Conservation (phyloP, 2,797 vertebrate species). For the Myotis vivesi region DNA sequence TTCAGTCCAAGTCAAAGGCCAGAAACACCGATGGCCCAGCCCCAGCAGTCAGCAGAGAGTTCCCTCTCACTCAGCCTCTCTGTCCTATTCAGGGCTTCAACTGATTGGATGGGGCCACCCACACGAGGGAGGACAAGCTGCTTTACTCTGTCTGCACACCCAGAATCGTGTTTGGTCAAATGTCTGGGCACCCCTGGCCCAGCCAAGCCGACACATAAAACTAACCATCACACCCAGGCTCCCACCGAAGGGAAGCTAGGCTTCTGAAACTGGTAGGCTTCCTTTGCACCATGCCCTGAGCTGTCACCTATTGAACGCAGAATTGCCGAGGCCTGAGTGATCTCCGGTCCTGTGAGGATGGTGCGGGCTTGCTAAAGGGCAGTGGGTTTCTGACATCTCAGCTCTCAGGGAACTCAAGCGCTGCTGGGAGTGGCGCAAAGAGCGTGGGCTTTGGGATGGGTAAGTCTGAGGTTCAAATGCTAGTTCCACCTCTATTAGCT, state of each 20-base stretch:
- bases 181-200: background rate
- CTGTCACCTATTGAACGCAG: background rate
- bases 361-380: background rate
- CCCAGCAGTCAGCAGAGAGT: background rate
- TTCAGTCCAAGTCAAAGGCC: background rate
- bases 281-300: background rate
- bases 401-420: background rate
- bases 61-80: background rate
- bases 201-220: background rate
- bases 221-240: background rate
- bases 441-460: background rate
- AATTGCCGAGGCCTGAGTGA: background rate
- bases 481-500: background rate
- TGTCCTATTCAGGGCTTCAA: background rate
- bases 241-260: background rate
- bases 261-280: background rate
- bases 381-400: background rate
- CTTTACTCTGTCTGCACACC: background rate
- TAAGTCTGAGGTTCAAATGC: background rate
- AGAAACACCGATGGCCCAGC: background rate
- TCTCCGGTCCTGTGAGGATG: background rate
- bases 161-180: background rate
- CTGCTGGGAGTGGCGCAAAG: background rate
- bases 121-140: accelerated
- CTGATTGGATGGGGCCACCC: background rate